A percentile compares a stretch with the other conserved stretches of the same genome.
Evolutionary conservation across 2,113 vertebrate genomes (phyloP).

Genomic region (Catagonus wagneri): DNA sequence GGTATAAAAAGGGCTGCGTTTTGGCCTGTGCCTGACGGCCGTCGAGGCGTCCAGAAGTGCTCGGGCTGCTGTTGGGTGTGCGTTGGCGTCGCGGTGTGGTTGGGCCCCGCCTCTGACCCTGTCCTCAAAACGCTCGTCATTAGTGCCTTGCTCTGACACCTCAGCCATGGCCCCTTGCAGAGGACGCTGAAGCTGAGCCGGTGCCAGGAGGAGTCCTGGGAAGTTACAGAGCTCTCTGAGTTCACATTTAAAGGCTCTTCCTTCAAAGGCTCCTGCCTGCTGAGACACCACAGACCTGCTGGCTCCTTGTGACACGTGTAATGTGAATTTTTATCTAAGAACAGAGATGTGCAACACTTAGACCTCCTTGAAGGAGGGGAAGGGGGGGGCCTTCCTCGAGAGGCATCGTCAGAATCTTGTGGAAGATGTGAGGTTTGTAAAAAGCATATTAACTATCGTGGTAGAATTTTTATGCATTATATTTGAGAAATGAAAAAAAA

Average conservation of each 20-base stretch:
- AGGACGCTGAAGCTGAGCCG: not conserved
- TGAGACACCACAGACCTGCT: not conserved
- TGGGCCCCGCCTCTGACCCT: not conserved
- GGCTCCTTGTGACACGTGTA: not conserved
- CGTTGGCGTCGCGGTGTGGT: not conserved
- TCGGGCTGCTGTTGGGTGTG: not conserved
- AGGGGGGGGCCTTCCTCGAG: rapidly evolving
- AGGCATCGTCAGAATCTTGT: not conserved
- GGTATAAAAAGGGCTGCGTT: not conserved
- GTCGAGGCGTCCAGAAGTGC: not conserved
- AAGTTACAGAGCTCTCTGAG: not conserved
- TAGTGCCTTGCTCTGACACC: rapidly evolving
- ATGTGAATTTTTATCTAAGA: not conserved
- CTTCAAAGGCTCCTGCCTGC: not conserved
- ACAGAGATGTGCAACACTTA: not conserved
- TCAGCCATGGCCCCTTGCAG: not conserved
- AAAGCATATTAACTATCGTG: rapidly evolving
- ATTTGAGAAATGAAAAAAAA: not conserved
- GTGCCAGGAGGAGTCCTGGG: not conserved
- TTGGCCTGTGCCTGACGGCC: not conserved
- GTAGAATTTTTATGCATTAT: not conserved
- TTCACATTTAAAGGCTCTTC: not conserved
- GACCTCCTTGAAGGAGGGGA: not conserved
- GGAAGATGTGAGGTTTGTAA: not conserved
- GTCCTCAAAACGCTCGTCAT: not conserved